These are phyloP conservation scores for Drosophila sturtevanti DNA, from an alignment of 1,140 invertebrate genomes.

Conservation along the genomic window DNA sequence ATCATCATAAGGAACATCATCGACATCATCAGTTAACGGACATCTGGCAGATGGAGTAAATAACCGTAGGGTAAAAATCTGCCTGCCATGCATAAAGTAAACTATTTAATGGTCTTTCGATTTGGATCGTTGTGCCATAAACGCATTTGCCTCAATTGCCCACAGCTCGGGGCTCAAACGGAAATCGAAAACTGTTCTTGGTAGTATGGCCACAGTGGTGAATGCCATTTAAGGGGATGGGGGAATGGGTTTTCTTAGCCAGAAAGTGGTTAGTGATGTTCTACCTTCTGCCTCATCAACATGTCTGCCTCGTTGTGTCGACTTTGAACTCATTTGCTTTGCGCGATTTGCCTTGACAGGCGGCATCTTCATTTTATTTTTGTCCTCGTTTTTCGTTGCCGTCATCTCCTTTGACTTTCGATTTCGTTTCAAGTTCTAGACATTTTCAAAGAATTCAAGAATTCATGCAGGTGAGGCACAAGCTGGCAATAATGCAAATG, in stretches of 20 bases:
- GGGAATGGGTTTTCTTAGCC: slow-evolving; percentile 17
- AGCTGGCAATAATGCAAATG: slow-evolving; percentile 73
- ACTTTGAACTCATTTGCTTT: slow-evolving; percentile 65
- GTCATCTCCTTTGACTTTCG: slow-evolving; percentile 53
- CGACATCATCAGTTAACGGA: slow-evolving; percentile 50
- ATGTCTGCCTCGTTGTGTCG: slow-evolving; percentile 4
- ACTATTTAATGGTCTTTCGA: slow-evolving; percentile 79
- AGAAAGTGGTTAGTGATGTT: slow-evolving; percentile 30
- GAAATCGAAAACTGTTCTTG: slow-evolving; percentile 74
- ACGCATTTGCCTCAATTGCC: slow-evolving; percentile 46
- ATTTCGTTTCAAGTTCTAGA: slow-evolving; percentile 64
- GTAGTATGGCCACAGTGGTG: slow-evolving; percentile 19
- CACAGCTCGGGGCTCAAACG: slow-evolving; percentile 43
- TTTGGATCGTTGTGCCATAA: slow-evolving; percentile 61
- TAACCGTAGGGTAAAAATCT: slow-evolving; percentile 70
- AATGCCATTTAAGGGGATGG: slow-evolving; percentile 37
- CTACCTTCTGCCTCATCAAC: slow-evolving; percentile 19
- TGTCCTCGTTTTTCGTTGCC: slow-evolving; percentile 7
- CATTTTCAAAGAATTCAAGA: slow-evolving; percentile 24
- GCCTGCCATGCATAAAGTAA: slow-evolving; percentile 77
- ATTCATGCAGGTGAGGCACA: slow-evolving; percentile 18
- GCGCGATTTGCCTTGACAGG: slow-evolving; percentile 55
- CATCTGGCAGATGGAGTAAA: slow-evolving; percentile 61
- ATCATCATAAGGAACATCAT: slow-evolving; percentile 51
- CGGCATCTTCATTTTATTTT: slow-evolving; percentile 32